Conservation (phyloP, 2,888 invertebrate genomes). For the Aelia acuminata region DNA sequence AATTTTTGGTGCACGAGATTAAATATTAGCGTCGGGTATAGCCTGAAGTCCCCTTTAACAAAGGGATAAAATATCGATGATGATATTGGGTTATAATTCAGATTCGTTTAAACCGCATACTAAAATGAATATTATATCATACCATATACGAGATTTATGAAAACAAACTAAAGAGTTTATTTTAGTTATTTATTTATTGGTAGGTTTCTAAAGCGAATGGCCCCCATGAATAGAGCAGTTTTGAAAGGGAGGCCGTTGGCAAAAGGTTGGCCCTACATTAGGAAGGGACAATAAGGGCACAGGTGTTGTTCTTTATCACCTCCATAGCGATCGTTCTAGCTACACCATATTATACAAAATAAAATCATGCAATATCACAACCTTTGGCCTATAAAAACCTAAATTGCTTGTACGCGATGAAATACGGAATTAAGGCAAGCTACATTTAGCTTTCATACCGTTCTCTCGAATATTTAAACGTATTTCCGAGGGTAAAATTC, state of each 20-base stretch:
- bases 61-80: too few species aligned
- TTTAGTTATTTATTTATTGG: neutral
- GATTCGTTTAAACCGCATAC: too few species aligned
- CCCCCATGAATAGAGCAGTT: neutral
- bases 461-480: too few species aligned
- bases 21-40: too few species aligned
- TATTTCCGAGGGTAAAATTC: too few species aligned
- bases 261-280: conserved; percentile 5
- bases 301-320: conserved; percentile 6
- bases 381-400: neutral
- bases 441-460: too few species aligned
- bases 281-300: neutral
- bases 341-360: conserved; percentile 9
- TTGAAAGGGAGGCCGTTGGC: neutral
- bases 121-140: too few species aligned
- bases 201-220: neutral
- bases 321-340: too few species aligned
- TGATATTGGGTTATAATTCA: neutral
- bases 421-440: neutral
- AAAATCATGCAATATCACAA: neutral
- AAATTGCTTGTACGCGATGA: neutral
- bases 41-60: too few species aligned
- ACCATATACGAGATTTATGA: neutral
- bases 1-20: too few species aligned
- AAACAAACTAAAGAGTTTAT: neutral